These are phyloP conservation scores for Chaetophractus vellerosus DNA, from an alignment of 2,797 vertebrate genomes.

Conservation along the genomic window DNA sequence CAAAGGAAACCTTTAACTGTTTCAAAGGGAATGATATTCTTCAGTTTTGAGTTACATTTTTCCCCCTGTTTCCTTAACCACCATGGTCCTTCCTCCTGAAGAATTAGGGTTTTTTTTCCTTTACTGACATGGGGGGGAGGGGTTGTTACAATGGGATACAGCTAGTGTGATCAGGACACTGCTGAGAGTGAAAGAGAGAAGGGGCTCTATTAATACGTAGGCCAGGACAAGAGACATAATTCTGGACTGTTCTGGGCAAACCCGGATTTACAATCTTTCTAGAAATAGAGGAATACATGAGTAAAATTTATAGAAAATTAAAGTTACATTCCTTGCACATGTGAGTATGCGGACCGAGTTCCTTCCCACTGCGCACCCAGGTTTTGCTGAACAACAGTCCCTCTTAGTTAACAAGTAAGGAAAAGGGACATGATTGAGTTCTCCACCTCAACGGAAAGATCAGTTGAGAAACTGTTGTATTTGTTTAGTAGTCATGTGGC, in stretches of 20 bases:
- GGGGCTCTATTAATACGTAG: background rate
- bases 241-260: background rate
- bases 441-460: background rate
- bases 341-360: background rate
- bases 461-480: background rate
- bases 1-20: constrained; percentile 13
- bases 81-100: background rate
- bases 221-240: background rate
- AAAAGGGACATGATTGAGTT: background rate
- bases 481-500: background rate
- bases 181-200: background rate
- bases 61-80: constrained; percentile 16
- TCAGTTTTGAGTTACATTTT: background rate
- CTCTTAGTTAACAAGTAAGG: background rate
- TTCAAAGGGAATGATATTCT: constrained; percentile 39
- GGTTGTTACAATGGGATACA: background rate
- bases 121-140: background rate
- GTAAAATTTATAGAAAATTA: background rate
- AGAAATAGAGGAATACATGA: background rate
- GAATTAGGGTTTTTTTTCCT: background rate
- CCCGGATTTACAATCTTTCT: background rate
- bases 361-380: background rate
- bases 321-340: background rate
- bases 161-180: background rate
- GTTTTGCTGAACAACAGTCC: background rate